phyloP scores from a whole-genome alignment of 1,140 invertebrate species.

The Drosophila sucinea region DNA sequence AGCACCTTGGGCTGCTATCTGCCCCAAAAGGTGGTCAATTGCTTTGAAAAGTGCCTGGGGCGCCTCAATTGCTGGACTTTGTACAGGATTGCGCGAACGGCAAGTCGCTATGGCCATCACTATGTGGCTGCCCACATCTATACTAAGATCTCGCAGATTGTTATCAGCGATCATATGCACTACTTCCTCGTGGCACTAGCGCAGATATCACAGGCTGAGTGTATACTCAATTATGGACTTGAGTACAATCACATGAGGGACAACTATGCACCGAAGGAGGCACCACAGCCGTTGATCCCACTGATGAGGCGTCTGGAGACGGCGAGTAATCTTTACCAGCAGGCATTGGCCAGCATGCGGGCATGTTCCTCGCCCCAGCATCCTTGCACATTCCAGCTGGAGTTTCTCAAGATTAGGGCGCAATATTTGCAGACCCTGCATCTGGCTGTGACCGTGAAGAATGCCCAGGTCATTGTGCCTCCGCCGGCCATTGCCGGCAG shows the following conservation, averaged over 20 bases:
- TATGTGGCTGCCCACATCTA: constrained; percentile 88
- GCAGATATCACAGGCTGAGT: constrained; percentile 88
- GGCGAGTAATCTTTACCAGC: constrained; percentile 86
- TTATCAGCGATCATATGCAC: constrained; percentile 94
- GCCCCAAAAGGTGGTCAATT: constrained; percentile 85
- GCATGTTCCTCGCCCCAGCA: constrained; percentile 84
- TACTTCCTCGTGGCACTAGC: constrained; percentile 94
- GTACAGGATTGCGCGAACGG: constrained; percentile 93
- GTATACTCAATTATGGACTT: constrained; percentile 83
- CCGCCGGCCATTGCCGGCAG: constrained; percentile 95
- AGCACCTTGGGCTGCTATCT: constrained; percentile 86
- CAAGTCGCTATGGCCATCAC: constrained; percentile 92
- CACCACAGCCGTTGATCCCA: constrained; percentile 53
- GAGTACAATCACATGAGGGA: constrained; percentile 66
- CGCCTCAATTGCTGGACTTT: constrained; percentile 91
- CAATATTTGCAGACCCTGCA: constrained; percentile 91
- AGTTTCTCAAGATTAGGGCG: constrained; percentile 89
- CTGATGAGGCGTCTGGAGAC: constrained; percentile 86
- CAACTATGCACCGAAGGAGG: constrained; percentile 58
- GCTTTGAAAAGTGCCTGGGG: constrained; percentile 85
- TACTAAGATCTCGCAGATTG: constrained; percentile 87
- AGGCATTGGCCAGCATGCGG: constrained; percentile 89
- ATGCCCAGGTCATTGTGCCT: constrained; percentile 93
- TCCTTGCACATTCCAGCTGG: constrained; percentile 88
- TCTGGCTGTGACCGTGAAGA: constrained; percentile 90